These are phyloP conservation scores for Conus ventricosus DNA, from an alignment of 1,140 invertebrate species.

Conservation along the genomic window DNA sequence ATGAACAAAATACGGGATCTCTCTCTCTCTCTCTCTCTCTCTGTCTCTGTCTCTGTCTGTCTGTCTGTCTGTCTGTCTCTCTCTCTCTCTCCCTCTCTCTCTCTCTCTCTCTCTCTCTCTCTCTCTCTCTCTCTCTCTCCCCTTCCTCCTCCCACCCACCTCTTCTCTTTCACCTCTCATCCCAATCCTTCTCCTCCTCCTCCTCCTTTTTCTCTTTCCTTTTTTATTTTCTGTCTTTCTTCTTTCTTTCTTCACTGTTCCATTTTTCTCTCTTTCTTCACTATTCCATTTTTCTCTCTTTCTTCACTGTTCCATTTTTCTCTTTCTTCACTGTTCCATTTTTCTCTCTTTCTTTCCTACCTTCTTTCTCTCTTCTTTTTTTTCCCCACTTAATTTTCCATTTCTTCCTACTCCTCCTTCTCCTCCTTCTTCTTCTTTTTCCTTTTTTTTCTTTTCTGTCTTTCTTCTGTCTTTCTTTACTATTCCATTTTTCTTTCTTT, in stretches of 20 bases:
- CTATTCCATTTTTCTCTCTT: not conserved
- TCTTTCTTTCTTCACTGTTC: not conserved
- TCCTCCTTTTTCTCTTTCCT: not conserved
- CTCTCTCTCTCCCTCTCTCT: too few species aligned
- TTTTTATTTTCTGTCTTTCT: not conserved
- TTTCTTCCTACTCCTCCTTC: not conserved
- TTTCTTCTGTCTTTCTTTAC: not conserved
- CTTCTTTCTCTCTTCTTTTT: not conserved
- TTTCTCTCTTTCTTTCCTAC: not conserved
- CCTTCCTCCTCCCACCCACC: not conserved
- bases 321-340: not conserved
- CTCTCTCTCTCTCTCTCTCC: not conserved
- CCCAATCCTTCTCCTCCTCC: not conserved
- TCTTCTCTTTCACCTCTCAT: not conserved
- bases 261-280: not conserved
- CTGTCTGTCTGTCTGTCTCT: too few species aligned
- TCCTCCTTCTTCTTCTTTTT: not conserved
- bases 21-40: not conserved
- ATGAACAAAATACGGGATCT: not conserved
- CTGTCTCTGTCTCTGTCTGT: too few species aligned
- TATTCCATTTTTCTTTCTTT: not conserved
- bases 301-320: not conserved
- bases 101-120: too few species aligned
- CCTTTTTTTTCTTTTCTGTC: not conserved
- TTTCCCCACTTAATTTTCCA: not conserved